Evolutionary conservation across 2,888 invertebrate genomes (phyloP).

Genomic region (Parnassius orleans): DNA sequence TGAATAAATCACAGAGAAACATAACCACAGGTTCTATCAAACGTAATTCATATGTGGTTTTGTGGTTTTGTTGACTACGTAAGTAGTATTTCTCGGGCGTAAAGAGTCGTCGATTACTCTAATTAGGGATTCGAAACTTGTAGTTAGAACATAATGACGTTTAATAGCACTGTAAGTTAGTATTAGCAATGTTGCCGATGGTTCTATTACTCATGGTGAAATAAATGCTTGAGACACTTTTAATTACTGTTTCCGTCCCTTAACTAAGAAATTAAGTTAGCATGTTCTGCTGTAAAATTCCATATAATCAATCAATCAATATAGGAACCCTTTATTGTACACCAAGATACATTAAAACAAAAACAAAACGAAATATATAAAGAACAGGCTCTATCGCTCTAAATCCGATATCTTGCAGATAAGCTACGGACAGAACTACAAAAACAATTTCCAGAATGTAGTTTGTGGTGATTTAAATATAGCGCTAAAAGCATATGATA

Average conservation of each 20-base stretch:
- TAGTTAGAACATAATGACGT: background rate
- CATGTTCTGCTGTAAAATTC: too few species aligned
- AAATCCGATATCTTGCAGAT: too few species aligned
- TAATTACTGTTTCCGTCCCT: background rate
- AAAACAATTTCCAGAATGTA: too few species aligned
- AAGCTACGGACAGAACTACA: too few species aligned
- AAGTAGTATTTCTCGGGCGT: background rate
- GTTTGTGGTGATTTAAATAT: too few species aligned
- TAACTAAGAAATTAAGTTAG: too few species aligned
- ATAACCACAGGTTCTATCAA: background rate
- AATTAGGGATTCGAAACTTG: background rate
- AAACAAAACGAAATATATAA: too few species aligned
- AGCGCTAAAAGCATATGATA: too few species aligned
- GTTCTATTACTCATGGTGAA: background rate
- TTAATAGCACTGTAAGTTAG: background rate
- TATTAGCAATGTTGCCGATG: background rate
- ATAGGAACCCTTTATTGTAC: too few species aligned
- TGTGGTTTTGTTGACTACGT: background rate
- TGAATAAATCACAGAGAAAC: background rate
- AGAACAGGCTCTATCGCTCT: too few species aligned
- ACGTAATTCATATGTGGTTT: background rate
- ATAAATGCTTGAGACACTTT: background rate
- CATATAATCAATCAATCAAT: background rate
- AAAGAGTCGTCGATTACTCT: conserved; percentile 1
- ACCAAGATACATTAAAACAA: too few species aligned